Conservation (phyloP, 1,140 invertebrate genomes). For the Drosophila kepulauana region DNA sequence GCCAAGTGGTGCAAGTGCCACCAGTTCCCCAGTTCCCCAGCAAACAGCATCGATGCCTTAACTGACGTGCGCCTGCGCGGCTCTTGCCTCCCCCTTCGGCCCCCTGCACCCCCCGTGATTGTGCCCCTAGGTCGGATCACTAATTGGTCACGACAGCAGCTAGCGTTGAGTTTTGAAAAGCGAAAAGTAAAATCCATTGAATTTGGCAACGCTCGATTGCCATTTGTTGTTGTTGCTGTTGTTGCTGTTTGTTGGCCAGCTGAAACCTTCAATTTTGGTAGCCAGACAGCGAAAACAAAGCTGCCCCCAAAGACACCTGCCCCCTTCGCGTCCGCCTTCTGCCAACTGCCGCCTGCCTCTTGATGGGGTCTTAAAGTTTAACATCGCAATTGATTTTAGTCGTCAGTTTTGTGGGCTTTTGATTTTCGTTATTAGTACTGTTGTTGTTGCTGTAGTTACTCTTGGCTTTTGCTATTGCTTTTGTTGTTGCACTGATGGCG, state of each 20-base stretch:
- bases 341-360: not conserved
- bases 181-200: slow-evolving; percentile 83
- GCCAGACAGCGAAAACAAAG: slow-evolving; percentile 44
- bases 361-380: slow-evolving; percentile 74
- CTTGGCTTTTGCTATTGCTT: slow-evolving; percentile 8
- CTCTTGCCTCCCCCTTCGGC: slow-evolving; percentile 22
- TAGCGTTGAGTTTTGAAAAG: slow-evolving; percentile 63
- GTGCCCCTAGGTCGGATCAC: slow-evolving; percentile 65
- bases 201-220: slow-evolving; percentile 78
- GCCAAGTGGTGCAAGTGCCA: slow-evolving; percentile 44
- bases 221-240: slow-evolving; percentile 38
- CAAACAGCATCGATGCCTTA: too few species aligned
- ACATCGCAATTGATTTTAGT: slow-evolving; percentile 80
- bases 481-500: slow-evolving; percentile 51
- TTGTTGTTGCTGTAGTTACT: slow-evolving; percentile 28
- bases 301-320: slow-evolving; percentile 15
- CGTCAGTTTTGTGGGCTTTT: slow-evolving; percentile 80
- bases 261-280: slow-evolving; percentile 75
- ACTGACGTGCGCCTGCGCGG: slow-evolving; percentile 74
- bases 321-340: not conserved
- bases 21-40: slow-evolving; percentile 31
- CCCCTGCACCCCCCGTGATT: slow-evolving; percentile 11
- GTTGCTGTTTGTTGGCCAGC: slow-evolving; percentile 20
- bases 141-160: slow-evolving; percentile 81
- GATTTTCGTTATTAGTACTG: slow-evolving; percentile 56